Evolutionary conservation across 2,888 invertebrate genomes (phyloP).

Genomic region (Xanthorhoe designata): DNA sequence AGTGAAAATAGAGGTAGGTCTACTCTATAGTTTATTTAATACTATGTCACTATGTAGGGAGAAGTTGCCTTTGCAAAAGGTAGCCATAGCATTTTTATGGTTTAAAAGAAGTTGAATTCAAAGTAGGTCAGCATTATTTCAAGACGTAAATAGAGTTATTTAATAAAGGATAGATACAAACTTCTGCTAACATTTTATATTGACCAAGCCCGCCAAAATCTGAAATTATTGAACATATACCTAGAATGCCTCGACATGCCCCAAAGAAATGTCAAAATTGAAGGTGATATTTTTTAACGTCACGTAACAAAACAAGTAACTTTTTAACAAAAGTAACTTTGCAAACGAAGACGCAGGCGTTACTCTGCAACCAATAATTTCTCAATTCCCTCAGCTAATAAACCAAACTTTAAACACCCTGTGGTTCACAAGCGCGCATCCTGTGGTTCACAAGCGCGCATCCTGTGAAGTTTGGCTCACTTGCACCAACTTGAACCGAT

Average conservation of each 20-base stretch:
- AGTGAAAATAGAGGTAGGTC: too few species aligned
- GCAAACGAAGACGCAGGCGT: neutral
- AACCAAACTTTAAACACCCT: conserved; percentile 13
- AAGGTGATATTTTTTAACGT: too few species aligned
- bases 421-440: neutral
- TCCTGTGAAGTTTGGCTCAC: neutral
- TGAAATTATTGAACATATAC: too few species aligned
- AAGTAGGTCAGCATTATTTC: neutral
- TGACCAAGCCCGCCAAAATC: too few species aligned
- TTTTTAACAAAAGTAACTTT: neutral
- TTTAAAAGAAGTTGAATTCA: neutral
- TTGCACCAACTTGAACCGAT: neutral
- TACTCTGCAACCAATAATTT: neutral
- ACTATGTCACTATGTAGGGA: neutral
- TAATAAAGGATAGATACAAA: neutral
- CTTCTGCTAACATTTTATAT: neutral
- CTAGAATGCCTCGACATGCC: too few species aligned
- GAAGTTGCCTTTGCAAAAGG: neutral
- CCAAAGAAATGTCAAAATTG: too few species aligned
- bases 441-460: neutral
- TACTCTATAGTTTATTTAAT: neutral
- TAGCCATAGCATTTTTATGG: neutral
- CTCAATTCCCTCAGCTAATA: conserved; percentile 2
- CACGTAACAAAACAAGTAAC: too few species aligned
- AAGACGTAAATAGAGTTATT: neutral